A percentile compares a stretch with the other conserved stretches of the same genome.
These are phyloP conservation scores for Drosophila lacicola DNA, from an alignment of 2,888 invertebrate genomes.

Conservation along the genomic window DNA sequence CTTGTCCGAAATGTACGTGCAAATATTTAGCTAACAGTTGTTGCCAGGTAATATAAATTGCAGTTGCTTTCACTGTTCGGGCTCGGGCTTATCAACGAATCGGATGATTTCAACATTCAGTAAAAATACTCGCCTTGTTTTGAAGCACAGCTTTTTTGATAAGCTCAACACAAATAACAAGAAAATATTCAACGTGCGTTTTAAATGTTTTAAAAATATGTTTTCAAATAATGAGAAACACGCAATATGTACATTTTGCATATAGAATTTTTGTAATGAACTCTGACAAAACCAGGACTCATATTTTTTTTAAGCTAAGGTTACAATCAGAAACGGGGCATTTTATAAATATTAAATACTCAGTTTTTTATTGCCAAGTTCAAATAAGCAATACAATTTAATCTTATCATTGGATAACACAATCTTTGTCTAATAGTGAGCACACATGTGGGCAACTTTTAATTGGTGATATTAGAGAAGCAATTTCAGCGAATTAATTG, in stretches of 20 bases:
- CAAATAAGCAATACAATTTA: not conserved
- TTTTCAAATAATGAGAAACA: conserved; percentile 42
- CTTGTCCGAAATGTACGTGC: conserved; percentile 1
- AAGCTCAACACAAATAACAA: conserved; percentile 29
- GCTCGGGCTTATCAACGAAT: conserved; percentile 41
- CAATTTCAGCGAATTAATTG: conserved; percentile 2
- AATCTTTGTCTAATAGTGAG: conserved; percentile 5
- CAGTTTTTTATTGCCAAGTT: too few relatives aligned
- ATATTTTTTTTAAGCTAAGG: not conserved
- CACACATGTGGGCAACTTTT: not conserved
- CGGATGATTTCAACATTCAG: conserved; percentile 41
- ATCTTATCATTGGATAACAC: conserved; percentile 20
- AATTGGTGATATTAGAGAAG: conserved; percentile 25
- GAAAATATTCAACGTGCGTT: conserved; percentile 17
- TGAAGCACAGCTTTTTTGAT: conserved; percentile 46
- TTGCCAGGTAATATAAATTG: conserved; percentile 56
- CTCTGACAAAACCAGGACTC: not conserved
- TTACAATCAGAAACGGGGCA: not conserved
- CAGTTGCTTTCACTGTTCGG: conserved; percentile 27
- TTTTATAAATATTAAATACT: too few relatives aligned
- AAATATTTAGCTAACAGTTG: conserved; percentile 9
- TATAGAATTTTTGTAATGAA: not conserved
- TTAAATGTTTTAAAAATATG: conserved; percentile 21
- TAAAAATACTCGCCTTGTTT: conserved; percentile 37
- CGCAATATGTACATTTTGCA: not conserved